Conservation (phyloP, 1,140 invertebrate species). For the Telenomus remus region DNA sequence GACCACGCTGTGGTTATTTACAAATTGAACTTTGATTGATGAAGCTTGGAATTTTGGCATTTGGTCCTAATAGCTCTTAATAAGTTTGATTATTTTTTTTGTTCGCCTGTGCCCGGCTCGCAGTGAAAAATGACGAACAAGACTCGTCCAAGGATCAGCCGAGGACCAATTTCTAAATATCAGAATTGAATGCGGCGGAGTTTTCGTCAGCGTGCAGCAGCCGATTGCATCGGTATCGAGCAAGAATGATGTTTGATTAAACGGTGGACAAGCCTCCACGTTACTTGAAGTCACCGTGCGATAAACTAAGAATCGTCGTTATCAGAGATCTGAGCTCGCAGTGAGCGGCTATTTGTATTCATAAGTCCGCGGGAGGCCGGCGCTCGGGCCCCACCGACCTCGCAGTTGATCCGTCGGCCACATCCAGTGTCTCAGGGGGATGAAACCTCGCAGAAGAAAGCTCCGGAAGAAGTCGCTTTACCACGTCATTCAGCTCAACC, state of each 20-base stretch:
- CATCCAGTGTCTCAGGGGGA: conserved; percentile 54
- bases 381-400: conserved; percentile 64
- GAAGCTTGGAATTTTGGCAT: conserved; percentile 35
- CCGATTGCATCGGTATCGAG: conserved; percentile 57
- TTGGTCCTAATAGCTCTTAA: conserved; percentile 8
- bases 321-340: conserved; percentile 75
- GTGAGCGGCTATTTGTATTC: conserved; percentile 77
- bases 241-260: conserved; percentile 71
- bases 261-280: conserved; percentile 55
- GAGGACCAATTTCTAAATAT: too few species aligned
- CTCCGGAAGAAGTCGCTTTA: conserved; percentile 57
- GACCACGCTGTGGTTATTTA: conserved; percentile 48
- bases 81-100: background rate
- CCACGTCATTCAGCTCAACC: conserved; percentile 51
- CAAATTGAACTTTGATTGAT: conserved; percentile 55
- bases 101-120: too few species aligned
- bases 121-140: too few species aligned
- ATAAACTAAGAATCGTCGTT: conserved; percentile 64
- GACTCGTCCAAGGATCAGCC: too few species aligned
- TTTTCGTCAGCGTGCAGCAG: conserved; percentile 56
- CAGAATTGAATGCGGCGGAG: conserved; percentile 20
- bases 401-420: conserved; percentile 36
- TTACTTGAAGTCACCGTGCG: conserved; percentile 53
- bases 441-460: conserved; percentile 52
- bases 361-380: conserved; percentile 76